These are phyloP conservation scores for Falco concolor DNA, from an alignment of 2,797 vertebrate genomes.

Conservation along the genomic window DNA sequence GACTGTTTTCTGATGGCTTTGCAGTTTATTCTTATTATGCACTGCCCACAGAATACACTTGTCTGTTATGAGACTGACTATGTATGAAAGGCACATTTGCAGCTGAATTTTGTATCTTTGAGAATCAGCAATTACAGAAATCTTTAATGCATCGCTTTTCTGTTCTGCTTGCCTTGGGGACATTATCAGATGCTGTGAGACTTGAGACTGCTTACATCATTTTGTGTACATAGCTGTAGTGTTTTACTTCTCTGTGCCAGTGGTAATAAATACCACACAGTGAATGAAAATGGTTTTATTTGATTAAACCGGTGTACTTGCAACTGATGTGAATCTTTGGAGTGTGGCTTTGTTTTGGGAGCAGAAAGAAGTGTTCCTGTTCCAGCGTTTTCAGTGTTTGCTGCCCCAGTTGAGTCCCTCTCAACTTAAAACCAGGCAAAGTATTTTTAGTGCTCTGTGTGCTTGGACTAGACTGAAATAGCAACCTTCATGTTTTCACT, in stretches of 20 bases:
- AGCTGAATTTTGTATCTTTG: not conserved
- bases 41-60: not conserved
- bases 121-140: not conserved
- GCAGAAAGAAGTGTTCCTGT: not conserved
- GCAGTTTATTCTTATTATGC: not conserved
- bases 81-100: not conserved
- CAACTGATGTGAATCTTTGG: not conserved
- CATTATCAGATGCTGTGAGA: not conserved
- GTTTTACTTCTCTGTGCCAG: not conserved
- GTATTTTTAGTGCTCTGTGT: not conserved
- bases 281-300: not conserved
- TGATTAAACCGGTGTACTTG: not conserved
- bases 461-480: not conserved
- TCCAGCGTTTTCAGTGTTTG: not conserved
- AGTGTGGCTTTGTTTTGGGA: not conserved
- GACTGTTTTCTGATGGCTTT: not conserved
- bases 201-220: not conserved
- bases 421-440: not conserved
- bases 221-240: not conserved
- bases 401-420: not conserved
- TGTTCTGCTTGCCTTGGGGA: not conserved
- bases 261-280: not conserved
- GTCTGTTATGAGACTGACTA: not conserved
- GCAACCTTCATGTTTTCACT: not conserved
- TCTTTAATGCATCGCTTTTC: not conserved